Conservation (phyloP, 2,113 vertebrate species). For the Sceloporus tristichus region DNA sequence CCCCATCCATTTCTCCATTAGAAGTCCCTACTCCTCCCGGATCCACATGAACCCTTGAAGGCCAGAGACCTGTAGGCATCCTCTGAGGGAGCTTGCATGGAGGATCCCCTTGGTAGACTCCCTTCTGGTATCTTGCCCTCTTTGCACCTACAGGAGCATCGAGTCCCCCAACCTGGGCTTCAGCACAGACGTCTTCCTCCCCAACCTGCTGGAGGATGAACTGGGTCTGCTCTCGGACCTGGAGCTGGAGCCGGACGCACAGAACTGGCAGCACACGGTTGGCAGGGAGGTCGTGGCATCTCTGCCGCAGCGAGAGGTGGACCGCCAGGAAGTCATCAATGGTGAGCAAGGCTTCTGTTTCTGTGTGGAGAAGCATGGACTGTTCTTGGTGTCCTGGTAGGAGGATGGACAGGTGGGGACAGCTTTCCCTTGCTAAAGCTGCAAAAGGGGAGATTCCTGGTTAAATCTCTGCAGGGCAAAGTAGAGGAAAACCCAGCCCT, state of each 20-base stretch:
- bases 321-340: conserved; percentile 94
- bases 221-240: conserved; percentile 77
- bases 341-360: conserved; percentile 74
- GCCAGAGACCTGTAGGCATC: no score
- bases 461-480: no score
- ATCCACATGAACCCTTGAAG: no score
- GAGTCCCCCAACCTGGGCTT: conserved; percentile 84
- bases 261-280: conserved; percentile 91
- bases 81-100: no score
- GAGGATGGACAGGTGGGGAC: no score
- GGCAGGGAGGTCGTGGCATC: conserved; percentile 80
- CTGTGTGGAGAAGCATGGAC: no score
- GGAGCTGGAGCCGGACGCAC: conserved; percentile 79
- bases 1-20: no score
- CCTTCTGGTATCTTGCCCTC: neutral
- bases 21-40: no score
- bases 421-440: no score
- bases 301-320: conserved; percentile 85
- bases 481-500: no score
- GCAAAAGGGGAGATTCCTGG: no score
- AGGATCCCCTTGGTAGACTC: neutral
- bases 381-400: no score
- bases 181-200: conserved; percentile 78
- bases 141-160: conserved; percentile 78
- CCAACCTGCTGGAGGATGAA: conserved; percentile 87